Evolutionary conservation across 1,140 invertebrate species (phyloP).

Genomic region (Panagrolaimus sp.): DNA sequence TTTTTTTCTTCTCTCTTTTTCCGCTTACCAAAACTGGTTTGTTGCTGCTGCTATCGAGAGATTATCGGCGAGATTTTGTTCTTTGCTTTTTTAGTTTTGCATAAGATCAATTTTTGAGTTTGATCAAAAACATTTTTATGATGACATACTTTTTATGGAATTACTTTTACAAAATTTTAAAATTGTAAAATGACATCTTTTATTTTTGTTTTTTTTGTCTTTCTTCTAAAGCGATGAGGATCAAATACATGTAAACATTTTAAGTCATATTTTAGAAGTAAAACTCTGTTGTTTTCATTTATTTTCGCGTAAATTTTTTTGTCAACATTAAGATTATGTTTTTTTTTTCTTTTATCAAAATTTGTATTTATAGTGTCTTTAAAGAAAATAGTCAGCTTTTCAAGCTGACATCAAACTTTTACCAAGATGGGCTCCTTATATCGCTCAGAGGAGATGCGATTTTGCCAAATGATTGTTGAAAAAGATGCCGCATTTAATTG

Average conservation of each 20-base stretch:
- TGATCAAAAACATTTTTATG: not conserved
- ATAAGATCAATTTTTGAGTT: conserved; percentile 9
- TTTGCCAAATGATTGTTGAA: conserved; percentile 82
- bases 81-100: not conserved
- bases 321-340: too few species aligned
- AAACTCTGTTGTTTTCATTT: too few species aligned
- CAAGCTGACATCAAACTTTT: conserved; percentile 10
- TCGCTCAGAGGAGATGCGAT: conserved; percentile 78
- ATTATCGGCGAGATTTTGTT: not conserved
- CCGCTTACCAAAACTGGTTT: not conserved
- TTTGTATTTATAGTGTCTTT: too few species aligned
- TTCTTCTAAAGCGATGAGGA: too few species aligned
- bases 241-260: too few species aligned
- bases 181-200: too few species aligned
- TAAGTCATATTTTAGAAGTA: too few species aligned
- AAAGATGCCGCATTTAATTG: conserved; percentile 79
- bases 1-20: conserved; percentile 2
- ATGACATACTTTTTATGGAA: conserved; percentile 5
- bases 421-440: conserved; percentile 66
- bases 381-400: not conserved
- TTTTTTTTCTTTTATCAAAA: too few species aligned
- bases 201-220: too few species aligned
- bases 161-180: not conserved
- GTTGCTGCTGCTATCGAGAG: conserved; percentile 6
- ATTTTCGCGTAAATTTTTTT: too few species aligned